phyloP scores from a whole-genome alignment of 2,888 invertebrate genomes.

The Lepetodrilus schrolli region DNA sequence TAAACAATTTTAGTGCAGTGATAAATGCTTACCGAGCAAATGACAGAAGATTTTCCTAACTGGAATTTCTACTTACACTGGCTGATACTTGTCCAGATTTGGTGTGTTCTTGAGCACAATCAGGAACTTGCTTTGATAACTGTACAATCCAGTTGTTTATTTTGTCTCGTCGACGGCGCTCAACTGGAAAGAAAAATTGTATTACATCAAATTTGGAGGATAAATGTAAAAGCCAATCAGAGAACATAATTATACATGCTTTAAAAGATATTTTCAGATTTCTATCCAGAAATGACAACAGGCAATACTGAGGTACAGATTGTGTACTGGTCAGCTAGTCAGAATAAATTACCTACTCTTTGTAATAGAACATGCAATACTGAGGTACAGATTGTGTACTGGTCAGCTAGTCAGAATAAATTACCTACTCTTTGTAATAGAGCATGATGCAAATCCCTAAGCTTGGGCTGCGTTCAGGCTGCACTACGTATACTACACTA shows the following conservation, averaged over 20 bases:
- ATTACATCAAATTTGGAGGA: no score
- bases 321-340: no score
- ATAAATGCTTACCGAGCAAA: neutral
- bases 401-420: no score
- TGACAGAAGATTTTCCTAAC: no score
- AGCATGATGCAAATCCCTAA: no score
- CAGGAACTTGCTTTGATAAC: conserved; percentile 91
- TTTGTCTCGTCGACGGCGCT: conserved; percentile 92
- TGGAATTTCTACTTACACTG: conserved; percentile 25
- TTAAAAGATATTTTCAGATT: neutral
- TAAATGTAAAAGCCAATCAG: neutral
- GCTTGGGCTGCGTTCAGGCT: no score
- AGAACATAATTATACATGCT: neutral
- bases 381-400: no score
- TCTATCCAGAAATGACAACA: neutral
- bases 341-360: no score
- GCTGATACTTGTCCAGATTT: conserved; percentile 79
- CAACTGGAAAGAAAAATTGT: conserved; percentile 80
- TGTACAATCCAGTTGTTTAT: conserved; percentile 98
- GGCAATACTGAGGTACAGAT: no score
- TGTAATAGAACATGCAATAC: no score
- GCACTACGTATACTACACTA: no score
- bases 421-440: no score
- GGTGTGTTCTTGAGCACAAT: conserved; percentile 78
- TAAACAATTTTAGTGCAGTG: neutral